Evolutionary conservation across 2,888 invertebrate species (phyloP), one percentile per base, ranked within the genome.

Genomic region (Incurvaria masculella): DNA sequence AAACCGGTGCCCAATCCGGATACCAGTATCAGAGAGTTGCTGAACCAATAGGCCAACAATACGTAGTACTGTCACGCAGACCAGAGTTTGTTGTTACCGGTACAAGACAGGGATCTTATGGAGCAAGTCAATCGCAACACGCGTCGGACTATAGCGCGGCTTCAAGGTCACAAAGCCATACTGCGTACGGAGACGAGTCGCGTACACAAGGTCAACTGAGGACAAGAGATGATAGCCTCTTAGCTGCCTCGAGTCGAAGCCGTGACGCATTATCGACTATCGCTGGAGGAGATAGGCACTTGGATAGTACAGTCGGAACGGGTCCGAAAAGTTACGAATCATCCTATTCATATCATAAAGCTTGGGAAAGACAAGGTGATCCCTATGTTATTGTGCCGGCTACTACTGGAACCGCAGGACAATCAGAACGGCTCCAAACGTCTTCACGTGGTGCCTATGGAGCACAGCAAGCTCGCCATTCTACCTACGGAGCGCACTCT

Each of bases 311-410:
- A n/a, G n/a, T n/a, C n/a, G 46, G 23, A 11, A 48, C 20, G 2
- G 38, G 61, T 50, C 79, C 79, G 14, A 78, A 78, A 62, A 66
- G 65, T 59, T 80, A 76, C 55, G 72, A 76, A 16, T 76, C 78
- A 20, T 72, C 78, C 18, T 79, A 76, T 60, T 70, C 79, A 5
- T 79, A 79, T 53, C 76, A 79, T 50, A 79, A 79, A 56, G 68
- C 79, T 20, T 79, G 79, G 79, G 79, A 79, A 56, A 69, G 69
- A 48, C 78, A 72, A 57, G 79, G 79, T 19, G 78, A 76, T 55
- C 79, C 79, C 8, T 79, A 79, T 46, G 61, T 76, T 6, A 79
- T 79, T 33, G 59, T 64, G 54, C 79, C 78, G n/a, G 61, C 56
- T 19, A 59, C 63, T 8, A 58, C 54, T 53, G 62, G 53, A 46